Base-by-base conservation (phyloP, 2,113 vertebrate species). In the Chionomys nivalis region DNA sequence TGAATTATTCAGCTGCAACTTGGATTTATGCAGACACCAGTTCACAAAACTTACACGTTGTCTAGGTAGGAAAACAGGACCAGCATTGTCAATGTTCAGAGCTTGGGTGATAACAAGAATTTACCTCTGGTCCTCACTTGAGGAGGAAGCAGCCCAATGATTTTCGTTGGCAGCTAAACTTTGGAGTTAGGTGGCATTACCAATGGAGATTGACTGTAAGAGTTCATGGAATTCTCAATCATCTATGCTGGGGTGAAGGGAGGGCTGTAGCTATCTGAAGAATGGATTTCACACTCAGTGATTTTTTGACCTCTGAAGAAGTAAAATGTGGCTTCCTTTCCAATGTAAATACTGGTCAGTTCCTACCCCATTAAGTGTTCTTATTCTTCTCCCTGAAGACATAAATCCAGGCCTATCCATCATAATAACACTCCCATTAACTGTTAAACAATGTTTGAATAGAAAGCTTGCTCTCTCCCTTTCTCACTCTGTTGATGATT, bases 291-390 rank as follows among this genome's bases (percentile, higher is more conserved):
- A 75, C 85, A 83, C 70, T 94, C 1, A 16, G 85, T 92, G 87
- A 90, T 93, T 83, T 93, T 78, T 65, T 68, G 95, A 96, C 90
- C 91, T 85, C 85, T 68, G 58, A 96, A 70, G 77, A 92, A 97
- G 94, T 89, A 95, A 95, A 97, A 97, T 89, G 94, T 94, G 39
- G 16, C 93, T 97, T 94, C 78, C 78, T 42, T 66, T 96, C 97
- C 97, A 97, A 92, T 42, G 94, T 96, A 97, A 98, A 97, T 93
- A 97, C 91, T 92, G 95, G 88, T 90, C 78, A 89, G 94, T 96
- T 97, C 93, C 88, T 94, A 92, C n/a, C 87, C 73, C 81, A 96
- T 96, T 97, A 96, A 95, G 49, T 95, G 93, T 96, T 97, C 93
- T 87, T 87, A 75, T 28, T 93, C 65, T 83, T 96, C 91, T 91